phyloP scores from a whole-genome alignment of 2,113 vertebrate species.

The Addax nasomaculatus region DNA sequence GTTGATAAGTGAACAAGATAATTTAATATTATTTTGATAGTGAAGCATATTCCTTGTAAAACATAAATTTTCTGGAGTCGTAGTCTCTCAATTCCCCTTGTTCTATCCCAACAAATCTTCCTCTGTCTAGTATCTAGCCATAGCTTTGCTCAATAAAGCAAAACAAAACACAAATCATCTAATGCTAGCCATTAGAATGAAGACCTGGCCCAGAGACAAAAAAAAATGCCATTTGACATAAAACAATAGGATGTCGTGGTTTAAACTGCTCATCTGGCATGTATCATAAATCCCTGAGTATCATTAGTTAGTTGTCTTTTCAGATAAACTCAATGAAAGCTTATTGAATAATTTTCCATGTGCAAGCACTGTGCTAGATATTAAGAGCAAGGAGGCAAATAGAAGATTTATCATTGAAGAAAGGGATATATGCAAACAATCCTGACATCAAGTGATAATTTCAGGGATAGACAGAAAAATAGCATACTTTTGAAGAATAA shows the following conservation, averaged over 20 bases:
- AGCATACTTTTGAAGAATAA: neutral
- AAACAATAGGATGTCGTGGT: neutral
- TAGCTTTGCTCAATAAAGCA: neutral
- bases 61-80: neutral
- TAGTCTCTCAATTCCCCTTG: neutral
- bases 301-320: neutral
- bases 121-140: neutral
- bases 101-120: neutral
- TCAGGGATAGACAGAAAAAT: neutral
- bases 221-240: neutral
- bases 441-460: neutral
- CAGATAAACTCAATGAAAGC: neutral
- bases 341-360: neutral
- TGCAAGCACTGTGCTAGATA: neutral
- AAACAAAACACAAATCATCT: neutral
- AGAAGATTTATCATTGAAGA: neutral
- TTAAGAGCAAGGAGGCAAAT: neutral
- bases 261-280: neutral
- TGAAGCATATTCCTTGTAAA: neutral
- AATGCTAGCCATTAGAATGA: neutral
- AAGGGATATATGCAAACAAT: neutral
- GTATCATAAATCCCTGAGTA: neutral
- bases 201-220: neutral
- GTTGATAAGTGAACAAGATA: neutral
- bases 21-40: neutral